Conservation (phyloP, 23 tunicate species). For the Oikopleura dioica region DNA sequence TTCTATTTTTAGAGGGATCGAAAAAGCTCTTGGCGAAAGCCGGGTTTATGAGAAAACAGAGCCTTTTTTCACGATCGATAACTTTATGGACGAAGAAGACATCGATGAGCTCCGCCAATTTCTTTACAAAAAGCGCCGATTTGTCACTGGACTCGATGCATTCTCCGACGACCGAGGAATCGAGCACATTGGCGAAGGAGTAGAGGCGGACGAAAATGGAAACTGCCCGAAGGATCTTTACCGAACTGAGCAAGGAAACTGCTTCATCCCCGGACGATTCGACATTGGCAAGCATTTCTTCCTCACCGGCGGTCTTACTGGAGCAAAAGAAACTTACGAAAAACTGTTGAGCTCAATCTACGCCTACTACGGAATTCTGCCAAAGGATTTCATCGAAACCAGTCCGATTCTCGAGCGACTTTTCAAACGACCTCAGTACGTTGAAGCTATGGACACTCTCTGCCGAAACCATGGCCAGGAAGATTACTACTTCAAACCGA, state of each 20-base stretch:
- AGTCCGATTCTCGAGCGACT: not conserved
- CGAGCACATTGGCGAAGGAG: constrained; percentile 2
- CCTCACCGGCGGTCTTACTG: not conserved
- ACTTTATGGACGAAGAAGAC: not conserved
- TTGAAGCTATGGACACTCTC: not conserved
- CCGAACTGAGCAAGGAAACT: not conserved
- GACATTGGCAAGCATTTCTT: not conserved
- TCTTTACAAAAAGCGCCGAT: not conserved
- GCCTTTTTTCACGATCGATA: not conserved
- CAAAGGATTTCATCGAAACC: not conserved
- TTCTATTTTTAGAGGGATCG: too few species aligned
- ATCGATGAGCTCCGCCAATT: not conserved
- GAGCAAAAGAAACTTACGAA: constrained; percentile 7
- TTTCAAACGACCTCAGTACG: not conserved
- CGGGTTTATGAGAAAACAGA: not conserved
- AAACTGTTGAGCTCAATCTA: not conserved
- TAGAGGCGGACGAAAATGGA: not conserved
- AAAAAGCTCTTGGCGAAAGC: not conserved
- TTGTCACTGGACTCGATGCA: constrained; percentile 5
- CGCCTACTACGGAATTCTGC: not conserved
- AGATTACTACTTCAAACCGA: not conserved
- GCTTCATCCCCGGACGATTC: not conserved
- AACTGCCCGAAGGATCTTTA: not conserved
- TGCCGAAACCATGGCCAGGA: not conserved
- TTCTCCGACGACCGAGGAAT: not conserved